Percentiles rank a stretch among this genome's conserved stretches.
Conservation (phyloP, 2,113 vertebrate genomes). For the Oncorhynchus mykiss region DNA sequence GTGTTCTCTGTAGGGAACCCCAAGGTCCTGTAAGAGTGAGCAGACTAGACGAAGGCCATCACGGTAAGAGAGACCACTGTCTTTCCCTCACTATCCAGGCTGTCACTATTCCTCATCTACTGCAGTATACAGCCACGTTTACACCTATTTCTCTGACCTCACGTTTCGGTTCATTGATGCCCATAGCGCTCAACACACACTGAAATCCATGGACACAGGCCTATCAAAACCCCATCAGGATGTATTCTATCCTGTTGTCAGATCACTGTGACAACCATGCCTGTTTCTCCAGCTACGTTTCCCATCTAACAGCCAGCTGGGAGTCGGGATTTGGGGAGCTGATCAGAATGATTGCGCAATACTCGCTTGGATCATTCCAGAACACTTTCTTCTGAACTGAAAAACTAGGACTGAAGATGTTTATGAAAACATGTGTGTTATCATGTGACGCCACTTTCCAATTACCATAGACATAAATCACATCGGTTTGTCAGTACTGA, state of each 20-base stretch:
- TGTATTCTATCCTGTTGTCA: not conserved
- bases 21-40: constrained; percentile 82
- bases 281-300: not conserved
- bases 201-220: not conserved
- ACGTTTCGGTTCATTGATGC: too few species aligned
- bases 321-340: not conserved
- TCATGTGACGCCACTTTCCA: too few species aligned
- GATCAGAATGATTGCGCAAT: not conserved
- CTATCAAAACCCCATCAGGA: not conserved
- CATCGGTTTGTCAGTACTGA: not conserved
- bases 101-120: not conserved
- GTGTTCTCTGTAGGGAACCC: constrained; percentile 74
- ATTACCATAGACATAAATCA: too few species aligned
- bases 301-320: not conserved
- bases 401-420: not conserved
- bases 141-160: not conserved
- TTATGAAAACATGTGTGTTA: too few species aligned
- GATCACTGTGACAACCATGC: not conserved
- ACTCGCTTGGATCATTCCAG: not conserved
- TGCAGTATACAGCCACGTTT: not conserved
- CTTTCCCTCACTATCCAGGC: not conserved
- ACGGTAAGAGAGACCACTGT: constrained; percentile 70
- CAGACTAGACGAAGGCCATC: constrained; percentile 81
- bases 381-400: not conserved
- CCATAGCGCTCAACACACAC: not conserved